phyloP scores from a whole-genome alignment of 2,888 invertebrate species.

The Geotrupes spiniger region DNA sequence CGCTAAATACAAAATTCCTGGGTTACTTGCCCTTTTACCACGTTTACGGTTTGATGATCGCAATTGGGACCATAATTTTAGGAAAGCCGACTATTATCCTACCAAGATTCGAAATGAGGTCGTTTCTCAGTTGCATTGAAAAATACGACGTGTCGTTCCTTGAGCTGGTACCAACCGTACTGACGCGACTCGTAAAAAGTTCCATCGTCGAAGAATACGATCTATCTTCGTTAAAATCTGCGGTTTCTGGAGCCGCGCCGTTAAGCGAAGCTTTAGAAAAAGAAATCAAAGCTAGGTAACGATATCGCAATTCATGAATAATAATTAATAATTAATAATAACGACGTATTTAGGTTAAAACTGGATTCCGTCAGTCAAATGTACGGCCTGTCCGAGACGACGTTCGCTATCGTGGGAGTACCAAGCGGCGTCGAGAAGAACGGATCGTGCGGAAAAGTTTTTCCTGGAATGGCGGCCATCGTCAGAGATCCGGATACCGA shows the following conservation, averaged over 20 bases:
- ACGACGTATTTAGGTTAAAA: conserved; percentile 22
- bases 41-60: conserved; percentile 32
- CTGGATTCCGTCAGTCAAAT: conserved; percentile 56
- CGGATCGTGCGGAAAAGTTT: conserved; percentile 67
- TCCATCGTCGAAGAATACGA: conserved; percentile 71
- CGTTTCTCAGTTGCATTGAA: too few species aligned
- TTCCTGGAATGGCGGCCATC: conserved; percentile 61
- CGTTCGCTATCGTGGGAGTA: conserved; percentile 52
- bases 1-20: too few species aligned
- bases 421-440: conserved; percentile 47
- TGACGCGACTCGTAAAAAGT: conserved; percentile 75
- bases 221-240: conserved; percentile 61
- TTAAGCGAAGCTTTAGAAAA: conserved; percentile 64
- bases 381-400: conserved; percentile 75
- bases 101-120: conserved; percentile 30
- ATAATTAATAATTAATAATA: conserved; percentile 13
- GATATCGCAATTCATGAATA: conserved; percentile 36
- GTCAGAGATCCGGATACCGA: conserved; percentile 63
- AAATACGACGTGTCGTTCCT: too few species aligned
- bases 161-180: conserved; percentile 79
- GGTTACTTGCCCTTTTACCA: conserved; percentile 37
- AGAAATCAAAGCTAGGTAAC: conserved; percentile 25
- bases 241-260: conserved; percentile 76
- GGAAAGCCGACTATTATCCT: too few species aligned
- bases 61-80: conserved; percentile 28